phyloP scores from a whole-genome alignment of 1,140 invertebrate genomes.

The Zaprionus capensis region DNA sequence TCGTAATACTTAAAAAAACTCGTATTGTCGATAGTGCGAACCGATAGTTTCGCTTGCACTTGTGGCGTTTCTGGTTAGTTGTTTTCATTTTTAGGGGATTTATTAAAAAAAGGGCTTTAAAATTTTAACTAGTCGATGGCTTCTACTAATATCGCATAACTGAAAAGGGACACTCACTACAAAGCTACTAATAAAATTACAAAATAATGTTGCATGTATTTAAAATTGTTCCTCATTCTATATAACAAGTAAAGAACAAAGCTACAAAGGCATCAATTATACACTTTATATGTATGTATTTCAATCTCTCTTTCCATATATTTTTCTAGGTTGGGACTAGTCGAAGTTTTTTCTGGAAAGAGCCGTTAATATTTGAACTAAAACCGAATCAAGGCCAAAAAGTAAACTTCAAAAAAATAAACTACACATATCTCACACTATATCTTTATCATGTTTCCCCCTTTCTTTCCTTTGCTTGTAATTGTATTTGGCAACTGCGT shows the following conservation, averaged over 20 bases:
- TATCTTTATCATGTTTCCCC: conserved; percentile 15
- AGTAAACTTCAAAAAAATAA: conserved; percentile 33
- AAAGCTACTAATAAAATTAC: conserved; percentile 3
- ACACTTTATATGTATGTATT: background rate
- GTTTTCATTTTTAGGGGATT: background rate
- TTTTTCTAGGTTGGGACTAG: conserved; percentile 20
- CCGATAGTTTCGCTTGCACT: conserved; percentile 1
- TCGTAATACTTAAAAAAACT: conserved; percentile 5
- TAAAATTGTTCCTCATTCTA: conserved; percentile 4
- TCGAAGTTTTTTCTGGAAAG: conserved; percentile 39
- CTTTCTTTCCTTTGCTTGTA: background rate
- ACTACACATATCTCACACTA: conserved; percentile 17
- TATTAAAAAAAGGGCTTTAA: conserved; percentile 32
- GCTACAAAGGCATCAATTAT: conserved; percentile 43
- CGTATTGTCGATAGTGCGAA: conserved; percentile 1
- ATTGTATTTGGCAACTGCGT: conserved; percentile 59
- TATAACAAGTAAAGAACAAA: conserved; percentile 37
- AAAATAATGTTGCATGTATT: conserved; percentile 1
- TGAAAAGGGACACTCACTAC: background rate
- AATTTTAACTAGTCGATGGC: conserved; percentile 64
- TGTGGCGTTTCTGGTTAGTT: too few relatives aligned
- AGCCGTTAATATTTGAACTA: conserved; percentile 55
- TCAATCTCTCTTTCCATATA: conserved; percentile 23
- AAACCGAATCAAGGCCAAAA: conserved; percentile 39
- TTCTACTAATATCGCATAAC: conserved; percentile 47